Conservation (phyloP, 1,140 invertebrate genomes). For the Spodoptera litura region DNA sequence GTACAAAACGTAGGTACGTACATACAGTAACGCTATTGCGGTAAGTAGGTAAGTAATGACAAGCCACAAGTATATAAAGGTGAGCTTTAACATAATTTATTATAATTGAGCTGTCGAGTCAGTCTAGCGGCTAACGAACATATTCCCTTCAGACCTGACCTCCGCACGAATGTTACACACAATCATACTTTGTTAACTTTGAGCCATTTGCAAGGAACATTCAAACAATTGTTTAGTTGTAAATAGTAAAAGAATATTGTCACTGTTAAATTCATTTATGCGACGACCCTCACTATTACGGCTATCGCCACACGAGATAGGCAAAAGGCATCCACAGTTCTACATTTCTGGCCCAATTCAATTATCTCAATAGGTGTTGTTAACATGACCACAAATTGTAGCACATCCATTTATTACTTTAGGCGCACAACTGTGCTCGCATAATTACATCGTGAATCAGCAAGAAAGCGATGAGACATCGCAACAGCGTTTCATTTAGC, state of each 20-base stretch:
- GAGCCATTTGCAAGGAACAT: slow-evolving; percentile 48
- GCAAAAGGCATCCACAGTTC: slow-evolving; percentile 20
- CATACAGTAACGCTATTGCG: slow-evolving; percentile 56
- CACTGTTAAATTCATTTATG: slow-evolving; percentile 42
- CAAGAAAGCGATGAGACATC: slow-evolving; percentile 30
- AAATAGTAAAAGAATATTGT: slow-evolving; percentile 44
- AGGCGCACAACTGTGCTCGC: slow-evolving; percentile 17
- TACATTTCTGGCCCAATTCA: slow-evolving; percentile 9
- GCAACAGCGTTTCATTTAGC: slow-evolving; percentile 37
- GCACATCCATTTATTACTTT: slow-evolving; percentile 18
- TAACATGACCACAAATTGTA: slow-evolving; percentile 29
- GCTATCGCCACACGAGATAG: slow-evolving; percentile 13
- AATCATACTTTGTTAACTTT: slow-evolving; percentile 19
- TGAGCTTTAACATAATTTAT: slow-evolving; percentile 53
- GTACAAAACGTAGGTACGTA: slow-evolving; percentile 63
- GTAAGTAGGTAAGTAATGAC: slow-evolving; percentile 59
- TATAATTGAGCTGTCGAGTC: slow-evolving; percentile 61
- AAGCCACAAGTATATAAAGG: slow-evolving; percentile 59
- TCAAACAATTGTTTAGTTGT: slow-evolving; percentile 35
- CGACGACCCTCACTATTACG: slow-evolving; percentile 16
- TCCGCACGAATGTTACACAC: slow-evolving; percentile 14
- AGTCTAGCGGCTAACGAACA: slow-evolving; percentile 37
- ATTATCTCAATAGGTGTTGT: slow-evolving; percentile 17
- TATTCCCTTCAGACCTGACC: slow-evolving; percentile 12
- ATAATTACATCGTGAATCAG: background rate